These are phyloP conservation scores for Volucella zonaria DNA, from an alignment of 2,888 invertebrate species.

Conservation along the genomic window DNA sequence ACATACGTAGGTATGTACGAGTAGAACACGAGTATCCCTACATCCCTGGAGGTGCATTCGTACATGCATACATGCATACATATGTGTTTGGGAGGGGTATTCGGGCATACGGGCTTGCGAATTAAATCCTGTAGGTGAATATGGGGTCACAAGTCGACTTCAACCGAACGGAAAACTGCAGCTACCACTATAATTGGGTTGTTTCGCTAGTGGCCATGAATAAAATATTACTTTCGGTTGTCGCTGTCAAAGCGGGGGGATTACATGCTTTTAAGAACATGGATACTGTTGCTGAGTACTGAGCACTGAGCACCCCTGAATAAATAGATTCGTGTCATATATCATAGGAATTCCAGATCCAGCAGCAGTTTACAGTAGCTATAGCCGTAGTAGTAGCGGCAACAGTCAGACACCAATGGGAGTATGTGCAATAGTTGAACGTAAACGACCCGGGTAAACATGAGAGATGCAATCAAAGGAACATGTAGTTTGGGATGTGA, in stretches of 20 bases:
- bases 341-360: slow-evolving; percentile 9
- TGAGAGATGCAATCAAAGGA: slow-evolving; percentile 53
- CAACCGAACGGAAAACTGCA: slow-evolving; percentile 32
- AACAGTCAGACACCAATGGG: slow-evolving; percentile 18
- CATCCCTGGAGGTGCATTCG: slow-evolving; percentile 40
- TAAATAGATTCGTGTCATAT: slow-evolving; percentile 14
- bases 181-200: slow-evolving; percentile 67
- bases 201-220: slow-evolving; percentile 73
- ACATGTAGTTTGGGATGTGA: slow-evolving; percentile 56
- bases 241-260: slow-evolving; percentile 66
- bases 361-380: too few species aligned
- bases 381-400: background rate
- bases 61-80: background rate
- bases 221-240: slow-evolving; percentile 70
- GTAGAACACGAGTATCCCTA: background rate
- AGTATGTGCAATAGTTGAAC: background rate
- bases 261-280: slow-evolving; percentile 71
- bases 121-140: slow-evolving; percentile 47
- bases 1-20: too few species aligned
- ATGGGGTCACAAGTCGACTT: slow-evolving; percentile 60
- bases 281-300: slow-evolving; percentile 10
- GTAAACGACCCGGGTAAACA: slow-evolving; percentile 60
- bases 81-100: background rate
- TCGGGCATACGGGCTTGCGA: background rate
- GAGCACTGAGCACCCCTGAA: too few species aligned